Evolutionary conservation across 2,113 vertebrate species (phyloP), one percentile per base, ranked within the genome.

Genomic region (Halichoeres trimaculatus): DNA sequence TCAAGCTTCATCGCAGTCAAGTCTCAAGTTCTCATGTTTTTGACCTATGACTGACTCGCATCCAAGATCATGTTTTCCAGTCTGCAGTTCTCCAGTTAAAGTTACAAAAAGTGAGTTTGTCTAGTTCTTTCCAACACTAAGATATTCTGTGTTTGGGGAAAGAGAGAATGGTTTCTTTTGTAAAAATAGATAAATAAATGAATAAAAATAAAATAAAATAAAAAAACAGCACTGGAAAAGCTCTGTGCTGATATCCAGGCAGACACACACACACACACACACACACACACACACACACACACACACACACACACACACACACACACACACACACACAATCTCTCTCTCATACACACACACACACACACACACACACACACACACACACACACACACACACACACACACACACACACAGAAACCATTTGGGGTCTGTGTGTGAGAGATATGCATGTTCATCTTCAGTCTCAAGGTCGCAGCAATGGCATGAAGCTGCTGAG

Each of bases 401-500:
- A 45, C 43, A 45, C 62, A 75, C 69, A 76, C 70, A 66, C 7
- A 66, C 7, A 78, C 45, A 74, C 14, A 85, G 53, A 40, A 64
- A 81, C 62, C 70, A 72, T 74, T 77, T 63, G 48, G 48, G 52
- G 70, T 73, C 84, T 88, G 74, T 64, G 78, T 67, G 73, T 9
- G 16, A 74, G 72, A 84, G 83, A 81, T 72, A 78, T 69, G 69
- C 62, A 35, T 74, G 70, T 59, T 81, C 70, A 59, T 64, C 51
- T 70, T 75, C 41, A 78, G 53, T 70, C 65, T 85, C 81, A 86
- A 79, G 80, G 84, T 85, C 24, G 23, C 60, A 66, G 75, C 41
- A 43, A 14, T 20, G 14, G 41, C 14, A 34, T 47, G 52, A 57
- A 70, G 62, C 30, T 35, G 17, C 57, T 69, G 62, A 43, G 60